These are phyloP conservation scores for Calyptomena viridis DNA, from an alignment of 2,113 vertebrate species.

Conservation along the genomic window DNA sequence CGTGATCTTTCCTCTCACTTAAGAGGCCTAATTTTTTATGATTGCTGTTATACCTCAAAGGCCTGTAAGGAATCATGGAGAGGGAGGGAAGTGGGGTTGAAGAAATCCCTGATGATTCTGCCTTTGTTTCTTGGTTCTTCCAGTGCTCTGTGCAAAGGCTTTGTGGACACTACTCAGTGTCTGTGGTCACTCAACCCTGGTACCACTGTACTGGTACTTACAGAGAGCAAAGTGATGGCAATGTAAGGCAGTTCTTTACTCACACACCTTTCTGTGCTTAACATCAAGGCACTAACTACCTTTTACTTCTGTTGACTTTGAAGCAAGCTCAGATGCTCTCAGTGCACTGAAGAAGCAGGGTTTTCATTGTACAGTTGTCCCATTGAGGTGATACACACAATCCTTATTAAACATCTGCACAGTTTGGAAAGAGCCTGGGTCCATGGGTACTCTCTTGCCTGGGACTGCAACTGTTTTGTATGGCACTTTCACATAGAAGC, in stretches of 20 bases:
- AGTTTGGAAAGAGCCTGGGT: not conserved
- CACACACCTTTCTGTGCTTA: not conserved
- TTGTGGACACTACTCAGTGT: not conserved
- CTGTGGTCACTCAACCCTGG: not conserved
- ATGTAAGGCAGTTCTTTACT: not conserved
- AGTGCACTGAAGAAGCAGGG: not conserved
- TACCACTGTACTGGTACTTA: not conserved
- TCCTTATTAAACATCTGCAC: not conserved
- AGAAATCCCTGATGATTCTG: not conserved
- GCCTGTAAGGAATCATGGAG: not conserved
- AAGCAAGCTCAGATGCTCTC: not conserved
- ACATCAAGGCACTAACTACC: not conserved
- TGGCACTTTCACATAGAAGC: not conserved
- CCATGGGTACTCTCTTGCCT: not conserved
- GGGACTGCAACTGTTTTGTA: not conserved
- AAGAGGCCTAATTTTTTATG: slow-evolving; percentile 48
- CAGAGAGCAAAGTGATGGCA: not conserved
- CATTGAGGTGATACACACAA: not conserved
- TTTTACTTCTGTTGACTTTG: not conserved
- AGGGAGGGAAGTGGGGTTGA: not conserved
- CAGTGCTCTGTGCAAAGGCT: not conserved
- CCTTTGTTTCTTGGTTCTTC: not conserved
- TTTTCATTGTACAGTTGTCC: not conserved
- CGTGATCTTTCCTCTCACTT: slow-evolving; percentile 48
- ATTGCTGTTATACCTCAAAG: slow-evolving; percentile 39